Evolutionary conservation across 2,113 vertebrate species (phyloP).

Genomic region (Cyanoramphus novaezelandiae): DNA sequence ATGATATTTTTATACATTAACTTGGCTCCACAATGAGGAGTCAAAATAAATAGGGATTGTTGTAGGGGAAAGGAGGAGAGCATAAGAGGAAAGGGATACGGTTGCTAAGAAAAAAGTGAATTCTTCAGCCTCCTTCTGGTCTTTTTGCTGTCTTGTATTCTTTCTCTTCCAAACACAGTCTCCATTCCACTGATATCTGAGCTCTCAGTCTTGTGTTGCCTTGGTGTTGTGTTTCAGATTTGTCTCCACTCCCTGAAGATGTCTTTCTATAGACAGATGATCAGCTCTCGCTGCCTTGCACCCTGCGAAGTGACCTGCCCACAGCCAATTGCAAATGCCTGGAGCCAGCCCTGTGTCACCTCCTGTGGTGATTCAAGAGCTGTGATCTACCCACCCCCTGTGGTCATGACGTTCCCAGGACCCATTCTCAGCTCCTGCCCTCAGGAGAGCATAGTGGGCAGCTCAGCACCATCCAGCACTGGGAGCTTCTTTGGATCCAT

Average conservation of each 20-base stretch:
- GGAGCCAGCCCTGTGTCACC: background rate
- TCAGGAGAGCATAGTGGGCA: slow-evolving; percentile 7
- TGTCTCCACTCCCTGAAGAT: background rate
- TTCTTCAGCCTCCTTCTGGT: background rate
- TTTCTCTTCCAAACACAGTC: background rate
- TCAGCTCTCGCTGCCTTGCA: background rate
- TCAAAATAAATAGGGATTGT: background rate
- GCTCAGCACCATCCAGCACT: background rate
- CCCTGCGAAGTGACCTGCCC: background rate
- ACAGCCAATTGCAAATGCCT: background rate
- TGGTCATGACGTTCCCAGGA: slow-evolving; percentile 23
- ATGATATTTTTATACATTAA: background rate
- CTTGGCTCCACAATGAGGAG: background rate
- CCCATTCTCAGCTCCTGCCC: slow-evolving; percentile 44
- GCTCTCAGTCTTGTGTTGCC: background rate
- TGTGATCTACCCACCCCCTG: background rate
- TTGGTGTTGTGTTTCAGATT: accelerated
- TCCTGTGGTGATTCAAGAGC: background rate
- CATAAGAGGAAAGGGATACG: background rate
- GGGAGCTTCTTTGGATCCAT: background rate
- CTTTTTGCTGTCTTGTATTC: accelerated
- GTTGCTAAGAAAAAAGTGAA: background rate
- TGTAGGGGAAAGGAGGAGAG: accelerated
- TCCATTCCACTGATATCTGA: accelerated
- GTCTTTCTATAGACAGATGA: background rate